A percentile compares a stretch with the other conserved stretches of the same genome.
Evolutionary conservation across 2,888 invertebrate species (phyloP).

Genomic region (Aspidiotus rigidus): DNA sequence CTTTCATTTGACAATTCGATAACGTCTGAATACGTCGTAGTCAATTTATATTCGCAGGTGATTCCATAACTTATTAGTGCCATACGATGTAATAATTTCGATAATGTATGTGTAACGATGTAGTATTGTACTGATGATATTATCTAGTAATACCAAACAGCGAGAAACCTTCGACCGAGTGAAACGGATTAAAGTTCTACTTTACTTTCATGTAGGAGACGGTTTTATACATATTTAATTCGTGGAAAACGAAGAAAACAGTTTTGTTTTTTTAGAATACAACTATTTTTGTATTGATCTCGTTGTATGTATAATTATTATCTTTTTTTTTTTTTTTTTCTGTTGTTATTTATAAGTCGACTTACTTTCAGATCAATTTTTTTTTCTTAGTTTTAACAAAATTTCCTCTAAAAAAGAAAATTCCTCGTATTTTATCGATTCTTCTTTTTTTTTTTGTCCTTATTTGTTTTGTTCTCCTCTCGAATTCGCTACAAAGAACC

Average conservation of each 20-base stretch:
- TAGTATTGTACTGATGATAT: too few relatives aligned
- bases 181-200: neutral
- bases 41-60: constrained; percentile 27
- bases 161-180: too few relatives aligned
- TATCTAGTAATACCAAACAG: too few relatives aligned
- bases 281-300: constrained; percentile 31
- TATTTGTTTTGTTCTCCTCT: constrained; percentile 15
- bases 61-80: constrained; percentile 30
- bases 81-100: constrained; percentile 7
- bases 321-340: constrained; percentile 3
- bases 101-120: too few relatives aligned
- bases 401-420: neutral
- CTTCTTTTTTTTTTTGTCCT: constrained; percentile 6
- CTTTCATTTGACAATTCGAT: too few relatives aligned
- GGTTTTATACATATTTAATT: neutral
- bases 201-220: constrained; percentile 2
- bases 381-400: neutral
- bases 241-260: neutral
- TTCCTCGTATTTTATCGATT: constrained; percentile 7
- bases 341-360: constrained; percentile 25
- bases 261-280: constrained; percentile 16
- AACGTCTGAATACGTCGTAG: neutral
- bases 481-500: constrained; percentile 16
- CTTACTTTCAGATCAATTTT: constrained; percentile 27
- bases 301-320: constrained; percentile 21